Evolutionary conservation across 2,113 vertebrate genomes (phyloP), one percentile per base, ranked within the genome.

Genomic region (Morone saxatilis): DNA sequence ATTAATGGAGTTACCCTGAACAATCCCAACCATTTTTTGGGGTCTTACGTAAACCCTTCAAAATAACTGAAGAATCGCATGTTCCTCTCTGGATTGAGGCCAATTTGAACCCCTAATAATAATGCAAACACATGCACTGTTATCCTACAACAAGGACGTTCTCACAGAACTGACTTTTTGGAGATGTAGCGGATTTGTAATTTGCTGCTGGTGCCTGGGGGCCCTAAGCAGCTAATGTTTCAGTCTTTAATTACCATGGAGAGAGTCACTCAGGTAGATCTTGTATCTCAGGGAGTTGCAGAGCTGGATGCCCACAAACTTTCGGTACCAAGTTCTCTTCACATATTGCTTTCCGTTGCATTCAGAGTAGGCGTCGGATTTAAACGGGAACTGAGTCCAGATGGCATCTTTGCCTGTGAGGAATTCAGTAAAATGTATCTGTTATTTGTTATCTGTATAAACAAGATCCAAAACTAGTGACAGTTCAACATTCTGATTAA

Each of bases 281-380:
- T 99, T 98, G 90, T 99, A 99, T 96, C 98, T 96, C 83, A 99
- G 94, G 1, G 98, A 99, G 91, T 99, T 99, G 92, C 98, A 99
- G n/a, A 99, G 94, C 92, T 99, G 97, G 84, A 99, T 98, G 6
- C 98, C 98, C 20, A 99, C 98, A 86, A 99, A 99, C 88, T 99
- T 99, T 83, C 99, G 96, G 89, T 99, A 99, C 98, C 98, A 99
- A 0, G 98, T 99, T 84, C 98, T 97, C 94, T 99, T 99, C 63
- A 99, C 96, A 0, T 94, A 99, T 84, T 97, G 96, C 83, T 96
- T 98, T 68, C 98, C 98, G 40, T 94, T 98, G 92, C 98, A 99
- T 91, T 99, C 98, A 10, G 98, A 98, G 85, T 97, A 97, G 36
- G 92, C 89, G 76, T 99, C 98, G 0, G 97, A 91, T 76, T 96